Base-by-base conservation (phyloP, 2,113 vertebrate genomes). In the Nansenia antarctica region DNA sequence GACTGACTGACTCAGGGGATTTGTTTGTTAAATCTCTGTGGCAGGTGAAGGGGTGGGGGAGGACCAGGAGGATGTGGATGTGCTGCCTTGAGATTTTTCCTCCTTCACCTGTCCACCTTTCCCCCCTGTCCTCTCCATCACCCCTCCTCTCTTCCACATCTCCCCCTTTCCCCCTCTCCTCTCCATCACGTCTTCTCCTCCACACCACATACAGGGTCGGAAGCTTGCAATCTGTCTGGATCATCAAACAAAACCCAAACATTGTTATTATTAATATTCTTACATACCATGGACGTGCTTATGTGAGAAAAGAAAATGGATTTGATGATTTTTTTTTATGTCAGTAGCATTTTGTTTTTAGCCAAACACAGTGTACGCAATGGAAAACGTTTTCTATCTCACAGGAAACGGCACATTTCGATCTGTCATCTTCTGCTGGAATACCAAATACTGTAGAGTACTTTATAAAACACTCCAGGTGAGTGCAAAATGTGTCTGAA, bases 11-110 rank as follows among this genome's bases (percentile, higher is more conserved):
- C 58, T 53, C 18, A 15, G 30, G 20, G 27, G 53, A 68, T 67
- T 62, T 63, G 35, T 42, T 62, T 67, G 52, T 62, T 37, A 45
- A 57, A 67, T 71, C 58, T 29, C 24, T 3, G 11, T 49, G 63
- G 54, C 60, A 69, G 72, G 52, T 58, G 45, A 6, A 20, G 45
- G 15, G 9, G 6, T 9, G 45, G 15, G 9, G 6, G 15, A 49
- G 2, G 45, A 49, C 15, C 15, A 49, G 72, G 52, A 69, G 29
- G 57, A 60, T 54, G 53, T 12, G 26, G 27, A 29, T 30, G 8
- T 29, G 24, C 35, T 52, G 9, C 15, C 39, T 9, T 35, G 4
- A 59, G 54, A 22, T 34, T 8, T 53, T 65, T 37, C 20, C 39
- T 4, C 18, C 45, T 49, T 49, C 45, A 14, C 39, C 14, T 42